phyloP scores from a whole-genome alignment of 1,140 invertebrate genomes.

The Luehdorfia chinensis region DNA sequence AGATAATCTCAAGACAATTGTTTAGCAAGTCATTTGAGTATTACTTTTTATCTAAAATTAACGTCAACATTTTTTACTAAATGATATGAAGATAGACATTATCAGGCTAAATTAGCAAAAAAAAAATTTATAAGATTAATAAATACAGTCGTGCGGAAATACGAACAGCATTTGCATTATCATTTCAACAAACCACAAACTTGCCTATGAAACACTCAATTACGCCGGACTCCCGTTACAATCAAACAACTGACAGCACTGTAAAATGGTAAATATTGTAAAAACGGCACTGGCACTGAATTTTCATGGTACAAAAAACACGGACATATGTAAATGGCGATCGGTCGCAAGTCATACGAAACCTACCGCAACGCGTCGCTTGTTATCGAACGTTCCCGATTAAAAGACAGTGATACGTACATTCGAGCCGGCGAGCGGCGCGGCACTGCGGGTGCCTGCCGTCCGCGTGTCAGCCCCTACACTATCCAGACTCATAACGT shows the following conservation, averaged over 20 bases:
- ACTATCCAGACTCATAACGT: constrained; percentile 37
- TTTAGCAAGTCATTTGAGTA: no score
- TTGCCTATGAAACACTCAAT: constrained; percentile 13
- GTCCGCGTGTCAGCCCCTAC: constrained; percentile 50
- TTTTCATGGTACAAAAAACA: constrained; percentile 28
- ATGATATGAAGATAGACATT: no score
- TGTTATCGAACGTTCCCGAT: constrained; percentile 29
- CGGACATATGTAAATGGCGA: constrained; percentile 27
- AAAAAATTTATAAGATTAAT: no score
- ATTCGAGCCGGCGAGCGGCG: constrained; percentile 53
- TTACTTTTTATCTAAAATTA: background rate
- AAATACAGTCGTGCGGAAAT: constrained; percentile 5
- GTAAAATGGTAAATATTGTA: constrained; percentile 8
- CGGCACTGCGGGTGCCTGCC: constrained; percentile 62
- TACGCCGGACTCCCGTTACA: constrained; percentile 3
- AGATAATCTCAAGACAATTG: background rate
- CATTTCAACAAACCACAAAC: constrained; percentile 9
- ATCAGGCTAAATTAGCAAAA: no score
- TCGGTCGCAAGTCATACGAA: constrained; percentile 32
- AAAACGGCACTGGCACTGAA: constrained; percentile 10
- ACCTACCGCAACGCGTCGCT: constrained; percentile 56
- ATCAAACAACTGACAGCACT: constrained; percentile 1
- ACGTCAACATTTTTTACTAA: no score
- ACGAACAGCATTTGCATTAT: constrained; percentile 10
- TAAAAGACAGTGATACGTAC: constrained; percentile 32